Base-by-base conservation (phyloP, 2,797 vertebrate genomes). In the Gephyroberyx darwinii region DNA sequence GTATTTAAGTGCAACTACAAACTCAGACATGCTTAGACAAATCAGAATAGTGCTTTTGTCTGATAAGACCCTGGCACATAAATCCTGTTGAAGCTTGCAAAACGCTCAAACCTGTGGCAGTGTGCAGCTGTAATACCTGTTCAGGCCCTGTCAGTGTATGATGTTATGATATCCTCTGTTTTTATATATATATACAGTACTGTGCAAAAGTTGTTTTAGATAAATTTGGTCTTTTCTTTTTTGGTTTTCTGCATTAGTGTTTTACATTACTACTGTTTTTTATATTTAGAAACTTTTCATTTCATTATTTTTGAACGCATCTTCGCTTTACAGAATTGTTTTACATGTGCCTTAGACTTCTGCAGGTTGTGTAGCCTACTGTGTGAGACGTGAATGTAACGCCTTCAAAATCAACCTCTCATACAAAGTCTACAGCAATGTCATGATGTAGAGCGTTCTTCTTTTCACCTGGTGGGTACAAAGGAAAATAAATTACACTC, bases 401-500 rank as follows among this genome's bases (percentile, higher is more conserved):
- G 35, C 0, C 0, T 35, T 65, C 2, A 30, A 54, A 52, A 2
- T 51, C 55, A 55, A 22, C 41, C 22, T 75, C 26, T 43, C n/a
- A 8, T 6, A 8, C 53, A 61, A 51, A 8, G 33, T 8, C 33
- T 35, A 7, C 33, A 35, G 33, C 33, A 22, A 26, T 20, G 22
- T 59, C 8, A 1, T 8, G 19, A 35, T 14, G 35, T 31, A 57
- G 39, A 55, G 33, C 8, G 33, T 35, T 35, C 45, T 43, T 53
- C 37, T 55, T 55, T 69, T 65, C 0, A 64, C 68, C 85, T 87
- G 74, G 4, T 73, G 63, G 82, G 68, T 16, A 50, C 10, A 65
- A 69, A 64, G n/a, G 51, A 6, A 52, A 53, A 57, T 9, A 37
- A 2, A 16, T 41, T 5, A 47, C 20, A 5, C 33, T 68, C n/a